Base-by-base conservation (phyloP, 2,888 invertebrate species). In the Macaria notata region DNA sequence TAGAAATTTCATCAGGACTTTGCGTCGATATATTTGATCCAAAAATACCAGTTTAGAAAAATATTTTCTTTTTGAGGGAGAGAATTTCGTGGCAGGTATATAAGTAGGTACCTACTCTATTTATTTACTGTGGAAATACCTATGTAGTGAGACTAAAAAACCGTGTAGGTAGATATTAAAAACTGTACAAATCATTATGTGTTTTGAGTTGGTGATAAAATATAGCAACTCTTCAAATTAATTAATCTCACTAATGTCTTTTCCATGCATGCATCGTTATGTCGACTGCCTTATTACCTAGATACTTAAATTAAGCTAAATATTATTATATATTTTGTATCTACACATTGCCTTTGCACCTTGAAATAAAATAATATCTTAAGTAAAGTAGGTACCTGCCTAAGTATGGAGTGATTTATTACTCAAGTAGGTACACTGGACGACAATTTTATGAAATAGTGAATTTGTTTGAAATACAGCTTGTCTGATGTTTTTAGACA, bases 211-310 rank as follows among this genome's bases (percentile, higher is more conserved):
- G 41, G 7, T 6, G 4, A 41, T 9, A 41, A 41, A 41, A 41
- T 36, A 41, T 8, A 41, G 41, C 41, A 41, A 41, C 3, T 41
- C n/a, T 41, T 39, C 4, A 48, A 50, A 43, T 36, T 50, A 43
- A 43, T 49, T 39, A 8, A 31, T 43, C 50, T 43, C 42, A 43
- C 43, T 42, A 42, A 51, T 51, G 36, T 49, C 43, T 43, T 41
- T 41, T 47, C 19, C 38, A 36, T 56, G 50, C 43, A 47, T 53
- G 57, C 57, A 53, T 38, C 29, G n/a, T 41, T 41, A 41, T 41
- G 41, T 8, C 38, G 29, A 36, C 7, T 19, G 29, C 36, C 6
- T 47, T 47, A 36, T 7, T 36, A 47, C 9, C 19, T 29, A 33
- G 5, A 8, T 38, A 38, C 29, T 36, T 36, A 47, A 47, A 29